Conservation (phyloP, 2,113 vertebrate species). For the Leucopsar rothschildi region DNA sequence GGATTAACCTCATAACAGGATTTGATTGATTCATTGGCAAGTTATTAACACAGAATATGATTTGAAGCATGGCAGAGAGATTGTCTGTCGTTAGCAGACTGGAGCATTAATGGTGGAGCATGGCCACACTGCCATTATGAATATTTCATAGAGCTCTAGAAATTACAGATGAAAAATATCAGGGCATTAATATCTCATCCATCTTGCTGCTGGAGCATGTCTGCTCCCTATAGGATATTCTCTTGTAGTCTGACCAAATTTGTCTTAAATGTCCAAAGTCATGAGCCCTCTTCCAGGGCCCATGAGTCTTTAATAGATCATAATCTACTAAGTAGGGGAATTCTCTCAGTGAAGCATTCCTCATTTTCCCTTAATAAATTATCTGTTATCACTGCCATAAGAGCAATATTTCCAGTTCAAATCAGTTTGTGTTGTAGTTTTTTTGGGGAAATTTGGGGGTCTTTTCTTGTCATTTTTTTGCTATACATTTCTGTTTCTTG, state of each 20-base stretch:
- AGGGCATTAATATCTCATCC: conserved; percentile 6
- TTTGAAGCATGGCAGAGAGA: neutral
- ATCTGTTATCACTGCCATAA: neutral
- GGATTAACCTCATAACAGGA: neutral
- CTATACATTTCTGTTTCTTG: neutral
- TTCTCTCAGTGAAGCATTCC: neutral
- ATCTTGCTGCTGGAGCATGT: neutral
- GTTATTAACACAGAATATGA: conserved; percentile 33
- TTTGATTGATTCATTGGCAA: conserved; percentile 45
- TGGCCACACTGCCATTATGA: neutral
- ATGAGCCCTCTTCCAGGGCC: neutral
- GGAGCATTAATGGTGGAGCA: neutral
- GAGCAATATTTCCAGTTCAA: neutral
- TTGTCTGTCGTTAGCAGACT: neutral
- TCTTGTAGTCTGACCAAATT: neutral
- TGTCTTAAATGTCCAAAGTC: neutral
- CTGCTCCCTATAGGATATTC: neutral
- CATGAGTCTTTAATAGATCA: neutral
- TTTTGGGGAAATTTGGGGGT: accelerated
- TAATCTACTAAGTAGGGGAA: neutral
- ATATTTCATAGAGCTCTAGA: conserved; percentile 42
- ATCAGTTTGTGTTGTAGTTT: neutral
- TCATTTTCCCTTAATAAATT: neutral
- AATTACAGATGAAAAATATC: conserved; percentile 35
- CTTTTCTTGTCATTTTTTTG: neutral